phyloP scores from a whole-genome alignment of 2,113 vertebrate species.

The Poicephalus gulielmi region DNA sequence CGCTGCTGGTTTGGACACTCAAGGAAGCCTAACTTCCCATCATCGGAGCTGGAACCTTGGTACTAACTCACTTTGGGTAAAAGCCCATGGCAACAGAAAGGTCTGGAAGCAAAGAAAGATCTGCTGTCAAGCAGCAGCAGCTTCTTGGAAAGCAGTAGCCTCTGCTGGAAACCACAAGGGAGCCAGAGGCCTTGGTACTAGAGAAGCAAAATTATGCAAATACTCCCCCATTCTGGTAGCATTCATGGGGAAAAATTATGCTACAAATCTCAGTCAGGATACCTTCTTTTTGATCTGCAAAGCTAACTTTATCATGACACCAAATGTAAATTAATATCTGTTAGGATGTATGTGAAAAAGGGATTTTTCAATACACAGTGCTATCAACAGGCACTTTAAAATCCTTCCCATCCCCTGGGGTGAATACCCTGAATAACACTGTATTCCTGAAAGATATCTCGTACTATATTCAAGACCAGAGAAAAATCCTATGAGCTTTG shows the following conservation, averaged over 20 bases:
- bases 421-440: neutral
- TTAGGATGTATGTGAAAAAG: neutral
- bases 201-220: neutral
- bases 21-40: neutral
- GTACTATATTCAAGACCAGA: neutral
- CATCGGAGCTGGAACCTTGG: neutral
- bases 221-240: accelerated
- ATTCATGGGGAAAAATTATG: neutral
- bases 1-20: neutral
- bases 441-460: neutral
- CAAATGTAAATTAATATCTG: slow-evolving; percentile 17
- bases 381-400: slow-evolving; percentile 1
- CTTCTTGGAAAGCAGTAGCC: neutral
- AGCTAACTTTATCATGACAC: slow-evolving; percentile 22
- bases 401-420: neutral
- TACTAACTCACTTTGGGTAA: neutral
- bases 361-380: neutral
- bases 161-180: neutral
- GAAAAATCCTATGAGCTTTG: neutral
- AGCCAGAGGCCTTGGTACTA: neutral
- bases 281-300: neutral
- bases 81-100: neutral
- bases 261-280: neutral
- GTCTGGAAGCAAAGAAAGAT: neutral
- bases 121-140: neutral